A percentile compares a stretch with the other conserved stretches of the same genome.
phyloP scores from a whole-genome alignment of 2,888 invertebrate genomes.

The Gasteruption jaculator region DNA sequence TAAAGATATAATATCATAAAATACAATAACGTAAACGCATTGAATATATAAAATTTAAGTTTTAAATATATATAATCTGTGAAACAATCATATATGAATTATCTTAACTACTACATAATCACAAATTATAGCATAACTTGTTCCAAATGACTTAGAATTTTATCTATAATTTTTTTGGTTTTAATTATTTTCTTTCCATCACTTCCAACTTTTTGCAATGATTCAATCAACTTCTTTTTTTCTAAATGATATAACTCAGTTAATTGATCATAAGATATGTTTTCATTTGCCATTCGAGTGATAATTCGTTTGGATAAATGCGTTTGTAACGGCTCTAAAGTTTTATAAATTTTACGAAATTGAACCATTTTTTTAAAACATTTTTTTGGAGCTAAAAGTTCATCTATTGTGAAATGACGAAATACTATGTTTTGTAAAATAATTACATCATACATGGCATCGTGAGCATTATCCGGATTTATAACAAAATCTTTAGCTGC shows the following conservation, averaged over 20 bases:
- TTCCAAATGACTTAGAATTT: constrained; percentile 1
- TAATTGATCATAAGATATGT: not conserved
- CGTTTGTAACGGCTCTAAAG: not conserved
- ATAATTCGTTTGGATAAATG: not conserved
- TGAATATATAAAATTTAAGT: too few species aligned
- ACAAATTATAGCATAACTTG: too few species aligned
- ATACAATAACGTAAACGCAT: too few species aligned
- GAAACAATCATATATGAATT: too few species aligned
- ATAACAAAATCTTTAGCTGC: not conserved
- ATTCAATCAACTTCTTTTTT: not conserved
- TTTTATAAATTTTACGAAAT: not conserved
- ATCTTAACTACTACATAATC: too few species aligned
- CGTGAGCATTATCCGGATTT: constrained; percentile 1
- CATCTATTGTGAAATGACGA: not conserved
- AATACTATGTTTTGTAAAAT: constrained; percentile 6
- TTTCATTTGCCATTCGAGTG: not conserved
- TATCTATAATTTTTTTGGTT: not conserved
- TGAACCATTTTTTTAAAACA: not conserved
- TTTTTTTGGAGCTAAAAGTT: not conserved
- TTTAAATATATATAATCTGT: too few species aligned
- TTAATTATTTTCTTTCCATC: constrained; percentile 3
- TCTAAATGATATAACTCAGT: not conserved
- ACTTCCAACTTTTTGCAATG: not conserved
- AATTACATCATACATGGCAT: constrained; percentile 2
- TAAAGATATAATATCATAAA: too few species aligned